Evolutionary conservation across 2,113 vertebrate species (phyloP).

Genomic region (Chionodraco myersi): DNA sequence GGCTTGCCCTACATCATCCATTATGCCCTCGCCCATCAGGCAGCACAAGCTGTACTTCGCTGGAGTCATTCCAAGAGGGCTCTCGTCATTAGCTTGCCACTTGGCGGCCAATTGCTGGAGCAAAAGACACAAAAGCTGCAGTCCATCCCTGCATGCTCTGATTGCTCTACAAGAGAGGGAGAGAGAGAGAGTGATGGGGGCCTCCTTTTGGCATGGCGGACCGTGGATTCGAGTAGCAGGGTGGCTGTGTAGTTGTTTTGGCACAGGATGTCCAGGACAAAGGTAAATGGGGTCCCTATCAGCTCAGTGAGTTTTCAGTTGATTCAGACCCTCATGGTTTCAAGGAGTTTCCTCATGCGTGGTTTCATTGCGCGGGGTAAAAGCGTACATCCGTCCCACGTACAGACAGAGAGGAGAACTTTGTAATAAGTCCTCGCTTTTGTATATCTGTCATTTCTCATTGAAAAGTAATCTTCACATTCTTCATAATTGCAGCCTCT

Average conservation of each 20-base stretch:
- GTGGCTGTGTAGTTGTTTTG: slow-evolving; percentile 72
- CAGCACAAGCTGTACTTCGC: slow-evolving; percentile 64
- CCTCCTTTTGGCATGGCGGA: slow-evolving; percentile 73
- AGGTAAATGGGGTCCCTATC: slow-evolving; percentile 72
- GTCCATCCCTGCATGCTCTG: slow-evolving; percentile 84
- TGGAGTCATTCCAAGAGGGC: slow-evolving; percentile 70
- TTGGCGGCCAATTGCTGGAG: slow-evolving; percentile 83
- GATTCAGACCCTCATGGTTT: slow-evolving; percentile 38
- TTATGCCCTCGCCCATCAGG: slow-evolving; percentile 74
- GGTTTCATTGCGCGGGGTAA: slow-evolving; percentile 43
- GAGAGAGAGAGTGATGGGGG: slow-evolving; percentile 57
- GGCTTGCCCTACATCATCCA: slow-evolving; percentile 78
- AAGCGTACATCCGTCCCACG: slow-evolving; percentile 22
- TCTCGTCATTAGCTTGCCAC: slow-evolving; percentile 84
- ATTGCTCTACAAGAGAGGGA: slow-evolving; percentile 73
- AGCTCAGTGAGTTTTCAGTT: slow-evolving; percentile 43
- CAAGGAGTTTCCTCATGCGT: slow-evolving; percentile 45
- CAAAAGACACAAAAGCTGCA: slow-evolving; percentile 80
- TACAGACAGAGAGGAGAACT: background rate
- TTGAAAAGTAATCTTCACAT: slow-evolving; percentile 30
- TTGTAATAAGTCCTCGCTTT: slow-evolving; percentile 6
- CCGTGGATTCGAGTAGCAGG: slow-evolving; percentile 64
- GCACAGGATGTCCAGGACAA: slow-evolving; percentile 64
- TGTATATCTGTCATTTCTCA: slow-evolving; percentile 31
- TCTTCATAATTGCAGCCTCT: slow-evolving; percentile 36